These are phyloP conservation scores for Margaritifera margaritifera DNA, from an alignment of 2,888 invertebrate genomes.

Conservation along the genomic window DNA sequence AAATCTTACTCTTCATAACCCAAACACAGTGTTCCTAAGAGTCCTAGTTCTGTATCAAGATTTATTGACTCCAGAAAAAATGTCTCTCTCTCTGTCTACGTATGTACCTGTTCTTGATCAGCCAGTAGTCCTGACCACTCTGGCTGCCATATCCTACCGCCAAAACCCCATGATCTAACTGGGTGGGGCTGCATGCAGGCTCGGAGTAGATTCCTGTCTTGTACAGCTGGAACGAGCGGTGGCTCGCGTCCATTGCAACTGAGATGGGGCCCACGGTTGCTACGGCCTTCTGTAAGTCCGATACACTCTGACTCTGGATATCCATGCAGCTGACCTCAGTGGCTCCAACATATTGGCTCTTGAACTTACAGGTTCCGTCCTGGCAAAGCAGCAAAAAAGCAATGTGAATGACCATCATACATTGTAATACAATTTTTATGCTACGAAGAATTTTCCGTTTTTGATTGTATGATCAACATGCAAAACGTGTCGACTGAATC, in stretches of 20 bases:
- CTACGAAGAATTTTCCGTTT: too few relatives aligned
- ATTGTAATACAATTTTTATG: too few relatives aligned
- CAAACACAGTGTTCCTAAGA: not conserved
- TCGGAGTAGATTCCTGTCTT: constrained; percentile 39
- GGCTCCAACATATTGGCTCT: constrained; percentile 38
- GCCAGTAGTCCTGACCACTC: constrained; percentile 41
- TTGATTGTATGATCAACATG: too few relatives aligned
- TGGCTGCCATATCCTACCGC: constrained; percentile 44
- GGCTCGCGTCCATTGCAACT: constrained; percentile 89
- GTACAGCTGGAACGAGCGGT: constrained; percentile 77
- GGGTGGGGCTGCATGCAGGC: constrained; percentile 28
- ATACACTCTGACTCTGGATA: constrained; percentile 78
- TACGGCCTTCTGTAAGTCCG: constrained; percentile 82
- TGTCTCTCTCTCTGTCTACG: not conserved
- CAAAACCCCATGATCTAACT: constrained; percentile 32
- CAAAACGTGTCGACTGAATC: too few relatives aligned
- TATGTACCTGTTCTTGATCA: constrained; percentile 50
- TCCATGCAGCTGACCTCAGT: constrained; percentile 46
- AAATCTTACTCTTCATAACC: too few relatives aligned
- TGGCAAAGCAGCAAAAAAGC: constrained; percentile 22
- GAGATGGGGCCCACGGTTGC: constrained; percentile 89
- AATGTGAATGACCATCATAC: not conserved
- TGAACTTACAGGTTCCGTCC: constrained; percentile 63
- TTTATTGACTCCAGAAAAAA: not conserved
- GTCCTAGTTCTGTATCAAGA: not conserved